Conservation (phyloP, 2,888 invertebrate genomes). For the Sesia apiformis region DNA sequence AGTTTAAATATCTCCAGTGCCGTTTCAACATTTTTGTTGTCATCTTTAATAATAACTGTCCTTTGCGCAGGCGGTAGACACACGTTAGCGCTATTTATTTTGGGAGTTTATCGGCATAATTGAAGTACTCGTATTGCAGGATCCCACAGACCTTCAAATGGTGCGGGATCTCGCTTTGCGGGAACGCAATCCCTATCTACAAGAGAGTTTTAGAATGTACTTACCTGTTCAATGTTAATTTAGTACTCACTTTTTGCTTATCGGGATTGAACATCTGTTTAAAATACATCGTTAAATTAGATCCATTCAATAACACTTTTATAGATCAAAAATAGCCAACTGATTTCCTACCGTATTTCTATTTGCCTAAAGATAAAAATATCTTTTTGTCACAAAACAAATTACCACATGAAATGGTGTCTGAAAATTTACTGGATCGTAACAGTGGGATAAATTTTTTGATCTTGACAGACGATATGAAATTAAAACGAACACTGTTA, state of each 20-base stretch:
- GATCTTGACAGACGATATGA: constrained; percentile 23
- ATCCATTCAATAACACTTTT: constrained; percentile 15
- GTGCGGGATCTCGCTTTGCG: too few relatives aligned
- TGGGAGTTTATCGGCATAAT: too few relatives aligned
- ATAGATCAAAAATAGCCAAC: constrained; percentile 8
- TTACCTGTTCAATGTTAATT: too few relatives aligned
- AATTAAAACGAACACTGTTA: constrained; percentile 15
- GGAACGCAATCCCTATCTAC: too few relatives aligned
- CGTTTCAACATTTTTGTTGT: too few relatives aligned
- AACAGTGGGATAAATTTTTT: constrained; percentile 21
- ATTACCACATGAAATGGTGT: constrained; percentile 17
- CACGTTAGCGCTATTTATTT: too few relatives aligned
- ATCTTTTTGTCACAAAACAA: constrained; percentile 6
- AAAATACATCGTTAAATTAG: constrained; percentile 26
- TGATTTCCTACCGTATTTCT: constrained; percentile 10
- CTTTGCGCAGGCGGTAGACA: too few relatives aligned
- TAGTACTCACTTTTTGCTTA: constrained; percentile 1
- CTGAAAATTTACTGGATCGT: constrained; percentile 21
- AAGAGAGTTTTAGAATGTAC: too few relatives aligned
- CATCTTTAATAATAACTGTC: too few relatives aligned
- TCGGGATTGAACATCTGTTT: constrained; percentile 22
- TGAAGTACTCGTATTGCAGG: too few relatives aligned
- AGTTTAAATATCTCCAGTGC: too few relatives aligned
- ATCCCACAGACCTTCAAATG: too few relatives aligned
- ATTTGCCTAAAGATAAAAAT: constrained; percentile 9